Percentiles rank a stretch among this genome's conserved stretches.
Conservation (phyloP, 92 coral and sea anemone genomes). For the Epizoanthus scotinus region DNA sequence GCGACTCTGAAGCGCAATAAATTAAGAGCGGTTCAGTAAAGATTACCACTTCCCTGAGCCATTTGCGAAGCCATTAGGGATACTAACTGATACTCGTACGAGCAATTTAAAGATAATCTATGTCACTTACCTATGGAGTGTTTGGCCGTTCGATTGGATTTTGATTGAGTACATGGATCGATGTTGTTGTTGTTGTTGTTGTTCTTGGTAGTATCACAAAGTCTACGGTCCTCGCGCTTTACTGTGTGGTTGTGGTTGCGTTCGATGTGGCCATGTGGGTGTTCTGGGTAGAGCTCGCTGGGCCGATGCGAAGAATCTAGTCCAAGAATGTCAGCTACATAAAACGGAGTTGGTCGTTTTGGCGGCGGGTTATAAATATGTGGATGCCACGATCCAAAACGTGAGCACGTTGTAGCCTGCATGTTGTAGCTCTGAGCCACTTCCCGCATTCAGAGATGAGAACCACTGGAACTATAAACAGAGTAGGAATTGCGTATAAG, state of each 20-base stretch:
- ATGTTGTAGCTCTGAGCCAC: conserved; percentile 16
- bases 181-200: conserved; percentile 34
- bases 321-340: conserved; percentile 93
- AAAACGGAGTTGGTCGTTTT: conserved; percentile 91
- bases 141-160: conserved; percentile 42
- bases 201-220: conserved; percentile 8
- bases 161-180: conserved; percentile 36
- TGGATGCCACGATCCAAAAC: conserved; percentile 92
- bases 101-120: conserved; percentile 40
- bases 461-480: background rate
- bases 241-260: conserved; percentile 30
- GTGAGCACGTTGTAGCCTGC: conserved; percentile 44
- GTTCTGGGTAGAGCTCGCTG: conserved; percentile 19
- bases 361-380: conserved; percentile 92
- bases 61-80: conserved; percentile 62
- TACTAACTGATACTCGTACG: conserved; percentile 21
- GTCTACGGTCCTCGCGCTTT: conserved; percentile 40
- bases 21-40: conserved; percentile 58
- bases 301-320: conserved; percentile 78
- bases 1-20: conserved; percentile 44
- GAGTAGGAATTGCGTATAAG: background rate
- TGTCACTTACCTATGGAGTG: conserved; percentile 39
- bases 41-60: conserved; percentile 42
- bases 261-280: conserved; percentile 35
- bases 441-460: background rate